Conservation (phyloP, 2,888 invertebrate genomes). For the Platycheirus albimanus region DNA sequence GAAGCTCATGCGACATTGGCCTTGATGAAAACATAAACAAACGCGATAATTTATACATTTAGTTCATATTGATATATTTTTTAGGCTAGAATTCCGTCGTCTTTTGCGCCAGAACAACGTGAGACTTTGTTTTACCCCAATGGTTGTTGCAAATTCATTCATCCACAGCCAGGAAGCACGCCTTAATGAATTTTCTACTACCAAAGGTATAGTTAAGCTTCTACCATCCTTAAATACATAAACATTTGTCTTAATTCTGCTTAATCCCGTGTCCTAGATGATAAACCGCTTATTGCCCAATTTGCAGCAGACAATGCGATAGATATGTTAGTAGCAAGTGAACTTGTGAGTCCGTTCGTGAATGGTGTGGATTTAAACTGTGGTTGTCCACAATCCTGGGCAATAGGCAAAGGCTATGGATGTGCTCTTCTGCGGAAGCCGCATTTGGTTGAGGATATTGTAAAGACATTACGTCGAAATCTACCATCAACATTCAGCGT, state of each 20-base stretch:
- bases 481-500: constrained; percentile 90
- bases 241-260: background rate
- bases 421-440: constrained; percentile 92
- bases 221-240: background rate
- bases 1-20: no score
- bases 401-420: constrained; percentile 94
- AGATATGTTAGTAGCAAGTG: constrained; percentile 93
- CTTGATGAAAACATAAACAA: no score
- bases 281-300: constrained; percentile 94
- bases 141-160: constrained; percentile 98
- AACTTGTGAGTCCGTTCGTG: constrained; percentile 91
- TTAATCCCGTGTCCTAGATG: constrained; percentile 83
- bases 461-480: constrained; percentile 89
- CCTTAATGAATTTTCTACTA: constrained; percentile 90
- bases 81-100: constrained; percentile 89
- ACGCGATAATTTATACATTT: no score
- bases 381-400: constrained; percentile 99
- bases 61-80: no score
- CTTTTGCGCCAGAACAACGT: constrained; percentile 91
- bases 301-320: constrained; percentile 94
- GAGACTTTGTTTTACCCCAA: constrained; percentile 96
- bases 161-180: constrained; percentile 94
- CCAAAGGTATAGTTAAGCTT: constrained; percentile 80
- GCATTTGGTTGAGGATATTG: constrained; percentile 91
- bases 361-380: constrained; percentile 98